Evolutionary conservation across 2,113 vertebrate genomes (phyloP).

Genomic region (Gymnobelideus leadbeateri): DNA sequence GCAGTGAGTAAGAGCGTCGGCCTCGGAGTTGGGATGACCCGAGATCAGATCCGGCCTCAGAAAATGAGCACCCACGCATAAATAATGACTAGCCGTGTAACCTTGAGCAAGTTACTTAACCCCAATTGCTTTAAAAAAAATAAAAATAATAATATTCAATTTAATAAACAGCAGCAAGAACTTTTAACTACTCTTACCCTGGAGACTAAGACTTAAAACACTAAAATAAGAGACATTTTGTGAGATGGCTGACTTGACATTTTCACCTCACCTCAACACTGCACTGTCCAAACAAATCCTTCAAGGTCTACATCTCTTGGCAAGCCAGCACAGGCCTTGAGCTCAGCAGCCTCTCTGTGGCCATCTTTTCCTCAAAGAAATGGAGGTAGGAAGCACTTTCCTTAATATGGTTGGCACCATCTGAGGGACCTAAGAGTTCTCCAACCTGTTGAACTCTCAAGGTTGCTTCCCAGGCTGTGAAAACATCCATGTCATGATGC

Average conservation of each 20-base stretch:
- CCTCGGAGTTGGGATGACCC: too few species aligned
- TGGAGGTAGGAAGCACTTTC: neutral
- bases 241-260: neutral
- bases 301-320: neutral
- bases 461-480: neutral
- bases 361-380: neutral
- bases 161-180: neutral
- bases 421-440: neutral
- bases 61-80: too few species aligned
- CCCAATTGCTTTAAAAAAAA: too few species aligned
- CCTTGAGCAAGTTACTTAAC: too few species aligned
- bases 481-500: neutral
- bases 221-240: neutral
- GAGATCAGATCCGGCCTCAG: too few species aligned
- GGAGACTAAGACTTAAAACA: neutral
- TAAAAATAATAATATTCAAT: too few species aligned
- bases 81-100: too few species aligned
- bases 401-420: neutral
- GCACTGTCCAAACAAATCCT: neutral
- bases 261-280: neutral
- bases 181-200: neutral
- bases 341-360: neutral
- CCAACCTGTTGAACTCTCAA: neutral
- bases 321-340: neutral
- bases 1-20: too few species aligned